Base-by-base conservation (phyloP, 2,888 invertebrate species). In the Pristionchus arcanus region DNA sequence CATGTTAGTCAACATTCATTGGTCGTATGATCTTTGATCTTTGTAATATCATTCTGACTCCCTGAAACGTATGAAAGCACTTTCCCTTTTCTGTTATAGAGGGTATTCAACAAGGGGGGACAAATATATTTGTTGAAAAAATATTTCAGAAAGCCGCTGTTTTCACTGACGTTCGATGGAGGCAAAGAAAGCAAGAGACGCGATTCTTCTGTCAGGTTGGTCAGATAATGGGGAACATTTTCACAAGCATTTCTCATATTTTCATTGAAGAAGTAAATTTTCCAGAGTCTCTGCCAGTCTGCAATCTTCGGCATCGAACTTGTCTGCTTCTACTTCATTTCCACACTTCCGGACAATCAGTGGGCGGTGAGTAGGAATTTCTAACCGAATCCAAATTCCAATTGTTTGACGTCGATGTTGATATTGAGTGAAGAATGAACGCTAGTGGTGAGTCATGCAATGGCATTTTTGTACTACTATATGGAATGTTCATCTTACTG, bases 261-360 rank as follows among this genome's bases (percentile, higher is more conserved):
- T n/a, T n/a, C n/a, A n/a, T n/a, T n/a, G n/a, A n/a, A n/a, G n/a
- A n/a, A n/a, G n/a, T n/a, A 13, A 34, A 71, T 21, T 55, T 28
- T 19, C n/a, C 49, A 87, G 87, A 87, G 87, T 87, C 49, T 87
- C 15, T 87, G 87, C 59, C 87, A 87, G 34, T 87, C 87, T 16
- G 87, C 87, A 9, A 87, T 87, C 19, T 87, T 87, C 68, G 66
- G 87, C 15, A n/a, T 87, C n/a, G 87, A 87, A 87, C 16, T 87
- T n/a, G 31, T 87, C 49, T 87, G 66, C 42, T 87, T 87, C 87
- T 87, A 87, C 68, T 87, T 68, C 87, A 42, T 87, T n/a, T 28
- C 31, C 28, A 68, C 66, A 2, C 53, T 87, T 28, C n/a, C 87
- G 4, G 34, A 42, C 1, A 68, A 31, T 31, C 66, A 87, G 28